Percentiles rank a stretch among this genome's conserved stretches.
These are phyloP conservation scores for Ernsta delagoae DNA, from an alignment of 2,888 invertebrate species.

Conservation along the genomic window DNA sequence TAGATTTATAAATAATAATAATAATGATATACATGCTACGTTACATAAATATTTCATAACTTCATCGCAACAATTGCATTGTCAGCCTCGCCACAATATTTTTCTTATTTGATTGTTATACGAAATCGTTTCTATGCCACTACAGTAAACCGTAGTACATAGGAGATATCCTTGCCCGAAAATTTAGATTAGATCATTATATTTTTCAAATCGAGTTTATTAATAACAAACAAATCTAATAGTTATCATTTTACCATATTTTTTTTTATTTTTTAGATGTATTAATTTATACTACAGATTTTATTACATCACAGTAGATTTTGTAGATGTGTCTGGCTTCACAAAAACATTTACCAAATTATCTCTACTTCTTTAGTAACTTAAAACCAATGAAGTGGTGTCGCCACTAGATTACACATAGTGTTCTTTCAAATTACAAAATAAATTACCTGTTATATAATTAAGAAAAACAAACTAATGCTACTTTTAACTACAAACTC, in stretches of 20 bases:
- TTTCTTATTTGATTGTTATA: slow-evolving; percentile 4
- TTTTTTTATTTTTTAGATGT: not conserved
- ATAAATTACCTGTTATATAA: not conserved
- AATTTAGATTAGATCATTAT: not conserved
- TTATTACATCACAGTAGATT: slow-evolving; percentile 7
- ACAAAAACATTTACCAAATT: no score
- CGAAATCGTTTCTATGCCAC: not conserved
- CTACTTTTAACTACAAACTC: not conserved
- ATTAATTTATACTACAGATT: not conserved
- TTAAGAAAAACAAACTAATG: slow-evolving; percentile 1
- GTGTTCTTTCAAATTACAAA: not conserved
- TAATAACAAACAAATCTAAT: no score
- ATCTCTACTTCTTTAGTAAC: no score
- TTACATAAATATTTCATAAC: slow-evolving; percentile 29
- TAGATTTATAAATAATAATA: no score
- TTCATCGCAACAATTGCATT: slow-evolving; percentile 16
- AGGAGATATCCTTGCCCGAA: not conserved
- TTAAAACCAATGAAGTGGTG: not conserved
- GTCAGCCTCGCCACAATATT: slow-evolving; percentile 29
- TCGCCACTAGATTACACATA: not conserved
- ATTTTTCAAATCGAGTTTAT: no score
- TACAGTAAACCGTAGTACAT: not conserved
- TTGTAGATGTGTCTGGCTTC: not conserved
- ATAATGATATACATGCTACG: slow-evolving; percentile 32
- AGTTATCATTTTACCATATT: no score